phyloP scores from a whole-genome alignment of 1,140 invertebrate species.

The Drosophila suzukii region DNA sequence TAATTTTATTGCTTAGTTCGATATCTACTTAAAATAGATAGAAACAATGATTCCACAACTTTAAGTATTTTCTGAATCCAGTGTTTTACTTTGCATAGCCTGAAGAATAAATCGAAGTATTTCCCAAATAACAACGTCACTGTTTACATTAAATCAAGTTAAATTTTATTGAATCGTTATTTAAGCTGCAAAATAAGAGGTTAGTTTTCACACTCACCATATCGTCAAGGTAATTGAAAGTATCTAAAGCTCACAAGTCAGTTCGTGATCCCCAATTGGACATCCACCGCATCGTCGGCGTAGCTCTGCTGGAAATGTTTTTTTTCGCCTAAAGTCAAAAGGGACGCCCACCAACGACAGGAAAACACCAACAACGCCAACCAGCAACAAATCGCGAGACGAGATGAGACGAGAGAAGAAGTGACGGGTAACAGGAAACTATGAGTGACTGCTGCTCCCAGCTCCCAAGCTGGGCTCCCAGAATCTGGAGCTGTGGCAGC shows the following conservation, averaged over 20 bases:
- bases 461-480: slow-evolving; percentile 24
- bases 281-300: neutral
- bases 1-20: no score
- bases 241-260: neutral
- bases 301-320: slow-evolving; percentile 36
- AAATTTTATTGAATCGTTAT: slow-evolving; percentile 14
- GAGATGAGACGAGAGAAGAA: slow-evolving; percentile 47
- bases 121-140: neutral
- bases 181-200: slow-evolving; percentile 14
- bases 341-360: slow-evolving; percentile 54
- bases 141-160: neutral
- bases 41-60: no score
- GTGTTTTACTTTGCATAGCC: neutral
- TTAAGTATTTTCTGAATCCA: no score
- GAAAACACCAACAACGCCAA: slow-evolving; percentile 54
- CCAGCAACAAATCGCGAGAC: slow-evolving; percentile 49
- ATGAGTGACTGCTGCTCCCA: slow-evolving; percentile 25
- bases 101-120: neutral
- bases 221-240: neutral
- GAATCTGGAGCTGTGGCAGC: slow-evolving; percentile 32
- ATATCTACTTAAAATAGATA: no score
- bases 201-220: slow-evolving; percentile 23
- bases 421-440: slow-evolving; percentile 36
- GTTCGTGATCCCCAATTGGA: neutral
- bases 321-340: slow-evolving; percentile 43